Conservation (phyloP, 2,113 vertebrate genomes). For the Oxyura jamaicensis region DNA sequence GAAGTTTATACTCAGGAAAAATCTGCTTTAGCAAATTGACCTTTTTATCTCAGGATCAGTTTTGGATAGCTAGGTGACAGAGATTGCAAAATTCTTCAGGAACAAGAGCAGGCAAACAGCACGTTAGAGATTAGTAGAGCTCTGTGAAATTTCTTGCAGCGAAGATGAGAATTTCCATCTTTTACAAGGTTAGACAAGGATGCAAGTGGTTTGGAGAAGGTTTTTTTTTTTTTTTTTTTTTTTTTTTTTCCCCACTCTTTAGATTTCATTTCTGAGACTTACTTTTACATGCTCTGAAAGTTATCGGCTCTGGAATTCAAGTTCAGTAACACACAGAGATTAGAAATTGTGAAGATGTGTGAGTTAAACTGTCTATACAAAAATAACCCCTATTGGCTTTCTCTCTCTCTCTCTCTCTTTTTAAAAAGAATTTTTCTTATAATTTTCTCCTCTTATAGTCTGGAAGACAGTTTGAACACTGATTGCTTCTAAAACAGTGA, state of each 20-base stretch:
- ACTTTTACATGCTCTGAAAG: neutral
- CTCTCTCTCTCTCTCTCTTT: neutral
- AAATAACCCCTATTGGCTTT: neutral
- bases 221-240: neutral
- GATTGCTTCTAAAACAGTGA: neutral
- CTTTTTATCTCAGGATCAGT: neutral
- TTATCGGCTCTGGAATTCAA: neutral
- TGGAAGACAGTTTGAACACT: neutral
- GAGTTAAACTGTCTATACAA: neutral
- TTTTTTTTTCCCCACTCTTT: neutral
- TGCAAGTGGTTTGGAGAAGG: neutral
- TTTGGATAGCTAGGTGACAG: neutral
- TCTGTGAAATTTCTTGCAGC: neutral
- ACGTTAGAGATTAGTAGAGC: neutral
- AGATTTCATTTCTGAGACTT: neutral
- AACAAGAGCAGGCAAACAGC: neutral
- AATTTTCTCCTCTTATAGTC: neutral
- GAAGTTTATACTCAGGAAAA: neutral
- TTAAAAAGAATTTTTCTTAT: neutral
- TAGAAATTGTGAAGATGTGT: neutral
- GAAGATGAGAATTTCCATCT: neutral
- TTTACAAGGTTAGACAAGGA: neutral
- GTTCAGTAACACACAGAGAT: neutral
- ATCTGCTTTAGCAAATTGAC: neutral
- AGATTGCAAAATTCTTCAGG: neutral